These are phyloP conservation scores for Nematostella vectensis DNA, from an alignment of 92 coral and sea anemone species.

Conservation along the genomic window DNA sequence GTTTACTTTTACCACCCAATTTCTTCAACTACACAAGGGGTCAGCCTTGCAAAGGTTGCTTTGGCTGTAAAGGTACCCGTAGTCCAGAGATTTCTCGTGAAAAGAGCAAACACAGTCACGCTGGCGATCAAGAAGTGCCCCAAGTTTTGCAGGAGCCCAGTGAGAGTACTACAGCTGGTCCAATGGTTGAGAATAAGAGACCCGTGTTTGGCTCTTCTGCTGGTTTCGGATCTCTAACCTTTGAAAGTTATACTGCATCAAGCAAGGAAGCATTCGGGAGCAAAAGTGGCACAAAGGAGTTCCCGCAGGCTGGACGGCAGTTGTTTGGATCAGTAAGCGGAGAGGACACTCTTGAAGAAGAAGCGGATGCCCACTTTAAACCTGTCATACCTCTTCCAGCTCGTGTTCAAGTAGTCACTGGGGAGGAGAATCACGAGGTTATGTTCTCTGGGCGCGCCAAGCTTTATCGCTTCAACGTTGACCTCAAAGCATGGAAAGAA, in stretches of 20 bases:
- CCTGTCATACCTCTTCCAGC: slow-evolving; percentile 88
- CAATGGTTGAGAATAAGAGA: too few relatives aligned
- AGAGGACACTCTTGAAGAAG: slow-evolving; percentile 21
- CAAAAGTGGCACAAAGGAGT: slow-evolving; percentile 14
- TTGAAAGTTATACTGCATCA: slow-evolving; percentile 51
- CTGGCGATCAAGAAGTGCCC: slow-evolving; percentile 9
- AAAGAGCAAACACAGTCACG: not conserved
- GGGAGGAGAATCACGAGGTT: slow-evolving; percentile 78
- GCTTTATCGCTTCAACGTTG: slow-evolving; percentile 72
- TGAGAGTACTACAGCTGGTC: too few relatives aligned
- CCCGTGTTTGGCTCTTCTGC: slow-evolving; percentile 66
- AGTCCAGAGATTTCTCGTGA: not conserved
- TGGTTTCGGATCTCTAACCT: slow-evolving; percentile 40
- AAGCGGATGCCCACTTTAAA: slow-evolving; percentile 59
- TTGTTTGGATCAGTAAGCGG: slow-evolving; percentile 49
- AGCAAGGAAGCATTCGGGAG: slow-evolving; percentile 22
- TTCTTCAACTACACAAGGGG: slow-evolving; percentile 56
- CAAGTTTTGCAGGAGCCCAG: slow-evolving; percentile 5
- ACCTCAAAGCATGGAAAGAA: slow-evolving; percentile 83
- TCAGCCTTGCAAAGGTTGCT: slow-evolving; percentile 48
- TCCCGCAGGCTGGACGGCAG: slow-evolving; percentile 69
- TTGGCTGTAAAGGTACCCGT: slow-evolving; percentile 33
- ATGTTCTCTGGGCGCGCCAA: slow-evolving; percentile 76
- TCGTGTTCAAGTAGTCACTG: slow-evolving; percentile 56
- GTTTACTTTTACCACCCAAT: slow-evolving; percentile 65